Evolutionary conservation across 2,797 vertebrate species (phyloP), one percentile per base, ranked within the genome.

Genomic region (Melanogrammus aeglefinus): DNA sequence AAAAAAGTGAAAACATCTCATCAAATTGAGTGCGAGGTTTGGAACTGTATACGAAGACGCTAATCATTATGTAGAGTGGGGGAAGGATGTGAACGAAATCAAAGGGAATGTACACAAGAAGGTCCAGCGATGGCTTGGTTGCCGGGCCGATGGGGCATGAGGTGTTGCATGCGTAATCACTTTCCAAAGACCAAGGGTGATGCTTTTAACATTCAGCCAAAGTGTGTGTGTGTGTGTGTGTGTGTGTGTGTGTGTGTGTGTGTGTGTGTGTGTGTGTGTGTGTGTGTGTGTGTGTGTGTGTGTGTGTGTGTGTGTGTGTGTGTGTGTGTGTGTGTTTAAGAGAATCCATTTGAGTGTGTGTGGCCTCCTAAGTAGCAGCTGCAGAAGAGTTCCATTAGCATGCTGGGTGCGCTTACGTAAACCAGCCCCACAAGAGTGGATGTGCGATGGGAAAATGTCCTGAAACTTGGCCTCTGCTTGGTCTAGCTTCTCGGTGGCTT

Each of bases 381-480:
- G 91, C 91, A 88, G 88, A 84, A 77, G 79, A 78, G 83, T 86
- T 79, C 83, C 88, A 94, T 92, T 93, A 91, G 87, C 90, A 93
- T 94, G 89, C 91, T 86, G 89, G 86, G 88, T 86, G 90, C 88
- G 88, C 77, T 92, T 91, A 91, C 89, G 89, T 92, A 92, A 92
- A 92, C 88, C 33, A 38, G 85, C 84, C 85, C 90, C 86, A 88
- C 85, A 86, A 90, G 89, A 80, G 85, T 57, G 84, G 79, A 24
- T 87, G 84, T 86, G 87, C 86, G 89, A 88, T 89, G 88, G 85
- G 87, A 90, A 89, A 83, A 72, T 83, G 81, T 80, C 76, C 85
- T 80, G 84, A 77, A 85, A 89, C 88, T 82, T 89, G 85, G 83
- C 84, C 81, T 88, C 86, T 86, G 35, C 35, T 69, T 86, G 77